A percentile compares a stretch with the other conserved stretches of the same genome.
These are phyloP conservation scores for Ridgeia piscesae DNA, from an alignment of 1,140 invertebrate species.

Conservation along the genomic window DNA sequence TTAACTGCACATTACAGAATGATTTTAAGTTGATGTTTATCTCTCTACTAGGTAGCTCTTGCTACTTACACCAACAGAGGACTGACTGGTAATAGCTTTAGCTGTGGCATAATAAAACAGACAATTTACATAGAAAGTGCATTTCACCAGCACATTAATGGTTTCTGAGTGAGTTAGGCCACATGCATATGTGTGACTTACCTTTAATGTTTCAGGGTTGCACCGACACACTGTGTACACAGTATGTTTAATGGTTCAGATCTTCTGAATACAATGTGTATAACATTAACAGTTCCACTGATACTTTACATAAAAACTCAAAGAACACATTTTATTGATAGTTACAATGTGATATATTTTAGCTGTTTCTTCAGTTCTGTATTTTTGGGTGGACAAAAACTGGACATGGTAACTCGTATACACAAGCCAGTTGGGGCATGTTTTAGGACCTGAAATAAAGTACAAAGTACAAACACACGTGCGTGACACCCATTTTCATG, in stretches of 20 bases:
- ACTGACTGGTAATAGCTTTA: not conserved
- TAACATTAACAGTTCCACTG: not conserved
- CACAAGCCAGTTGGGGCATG: too few species aligned
- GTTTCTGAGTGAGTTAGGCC: not conserved
- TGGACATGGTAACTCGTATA: too few species aligned
- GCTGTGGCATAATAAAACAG: not conserved
- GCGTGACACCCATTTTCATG: too few species aligned
- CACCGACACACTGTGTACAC: not conserved
- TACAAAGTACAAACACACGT: too few species aligned
- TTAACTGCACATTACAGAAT: not conserved
- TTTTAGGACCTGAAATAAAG: too few species aligned
- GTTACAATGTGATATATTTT: too few species aligned
- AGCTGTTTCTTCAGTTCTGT: too few species aligned
- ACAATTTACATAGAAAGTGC: not conserved
- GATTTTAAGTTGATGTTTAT: not conserved
- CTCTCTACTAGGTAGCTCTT: not conserved
- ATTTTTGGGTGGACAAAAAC: too few species aligned
- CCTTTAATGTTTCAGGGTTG: not conserved
- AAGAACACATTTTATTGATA: not conserved
- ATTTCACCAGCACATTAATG: not conserved
- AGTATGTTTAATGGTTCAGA: not conserved
- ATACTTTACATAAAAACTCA: not conserved
- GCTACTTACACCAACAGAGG: not conserved
- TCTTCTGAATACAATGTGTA: not conserved
- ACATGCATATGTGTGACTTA: not conserved